Conservation (phyloP, 2,113 vertebrate species). For the Anthoscopus minutus region DNA sequence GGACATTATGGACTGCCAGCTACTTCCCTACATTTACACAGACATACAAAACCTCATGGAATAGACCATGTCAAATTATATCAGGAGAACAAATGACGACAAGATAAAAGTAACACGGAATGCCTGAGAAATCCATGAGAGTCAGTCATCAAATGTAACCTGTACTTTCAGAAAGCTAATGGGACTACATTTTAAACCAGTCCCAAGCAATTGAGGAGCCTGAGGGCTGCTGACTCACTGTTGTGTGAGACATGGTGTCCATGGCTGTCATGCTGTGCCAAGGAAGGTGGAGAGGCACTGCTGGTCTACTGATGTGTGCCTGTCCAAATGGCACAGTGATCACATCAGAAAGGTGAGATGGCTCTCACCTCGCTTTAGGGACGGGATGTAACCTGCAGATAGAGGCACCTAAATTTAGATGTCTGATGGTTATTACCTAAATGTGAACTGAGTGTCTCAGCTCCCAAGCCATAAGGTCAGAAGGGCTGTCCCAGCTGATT, state of each 20-base stretch:
- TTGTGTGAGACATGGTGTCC: not conserved
- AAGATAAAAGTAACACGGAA: not conserved
- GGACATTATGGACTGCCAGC: not conserved
- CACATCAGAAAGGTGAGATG: not conserved
- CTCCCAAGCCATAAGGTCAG: not conserved
- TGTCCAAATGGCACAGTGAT: not conserved
- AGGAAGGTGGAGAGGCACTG: not conserved
- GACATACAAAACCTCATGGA: not conserved
- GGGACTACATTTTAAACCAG: not conserved
- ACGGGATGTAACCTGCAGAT: not conserved
- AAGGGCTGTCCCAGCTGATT: not conserved
- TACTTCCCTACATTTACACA: not conserved
- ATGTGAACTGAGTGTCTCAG: not conserved
- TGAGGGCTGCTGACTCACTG: not conserved
- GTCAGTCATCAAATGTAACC: not conserved
- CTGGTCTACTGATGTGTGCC: accelerated
- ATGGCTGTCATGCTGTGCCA: not conserved
- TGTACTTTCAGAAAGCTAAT: not conserved
- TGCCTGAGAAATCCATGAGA: not conserved
- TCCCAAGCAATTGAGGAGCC: not conserved
- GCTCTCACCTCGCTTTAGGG: not conserved
- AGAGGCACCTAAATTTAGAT: not conserved
- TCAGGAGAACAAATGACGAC: not conserved
- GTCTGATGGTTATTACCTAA: not conserved
- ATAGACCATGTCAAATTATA: not conserved